Conservation (phyloP, 2,888 invertebrate species). For the Mythimna pallens region DNA sequence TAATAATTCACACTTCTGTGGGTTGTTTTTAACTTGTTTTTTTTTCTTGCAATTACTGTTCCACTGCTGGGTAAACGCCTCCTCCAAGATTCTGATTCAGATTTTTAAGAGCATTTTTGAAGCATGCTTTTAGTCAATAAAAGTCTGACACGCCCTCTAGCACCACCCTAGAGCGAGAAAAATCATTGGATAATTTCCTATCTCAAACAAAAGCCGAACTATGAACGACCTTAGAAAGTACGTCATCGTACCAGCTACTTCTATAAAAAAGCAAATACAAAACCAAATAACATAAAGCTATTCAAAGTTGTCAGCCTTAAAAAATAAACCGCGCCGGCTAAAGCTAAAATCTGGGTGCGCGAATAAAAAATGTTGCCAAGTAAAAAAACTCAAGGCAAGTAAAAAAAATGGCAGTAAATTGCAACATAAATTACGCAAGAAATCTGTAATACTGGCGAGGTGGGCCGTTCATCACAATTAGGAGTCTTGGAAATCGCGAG, state of each 20-base stretch:
- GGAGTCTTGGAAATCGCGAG: slow-evolving; percentile 65
- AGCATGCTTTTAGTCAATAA: too few species aligned
- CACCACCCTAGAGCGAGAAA: too few species aligned
- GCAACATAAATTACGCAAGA: slow-evolving; percentile 82
- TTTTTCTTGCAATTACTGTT: background rate
- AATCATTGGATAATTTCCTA: too few species aligned
- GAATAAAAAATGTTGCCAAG: slow-evolving; percentile 59
- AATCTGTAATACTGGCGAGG: slow-evolving; percentile 80
- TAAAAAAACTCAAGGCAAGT: slow-evolving; percentile 62
- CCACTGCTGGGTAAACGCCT: too few species aligned
- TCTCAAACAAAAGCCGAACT: too few species aligned
- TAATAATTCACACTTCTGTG: slow-evolving; percentile 40
- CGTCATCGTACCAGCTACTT: background rate
- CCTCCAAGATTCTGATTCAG: too few species aligned
- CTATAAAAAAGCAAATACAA: slow-evolving; percentile 13
- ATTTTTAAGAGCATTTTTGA: too few species aligned
- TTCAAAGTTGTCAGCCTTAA: slow-evolving; percentile 45
- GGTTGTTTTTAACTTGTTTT: slow-evolving; percentile 13
- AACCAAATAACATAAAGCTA: slow-evolving; percentile 33
- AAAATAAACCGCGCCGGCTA: slow-evolving; percentile 53
- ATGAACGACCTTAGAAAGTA: background rate
- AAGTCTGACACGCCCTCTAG: too few species aligned
- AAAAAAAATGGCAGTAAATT: slow-evolving; percentile 79
- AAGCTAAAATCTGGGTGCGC: slow-evolving; percentile 52
- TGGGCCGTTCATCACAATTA: slow-evolving; percentile 83